These are phyloP conservation scores for Sialis lutaria DNA, from an alignment of 2,888 invertebrate species.

Conservation along the genomic window DNA sequence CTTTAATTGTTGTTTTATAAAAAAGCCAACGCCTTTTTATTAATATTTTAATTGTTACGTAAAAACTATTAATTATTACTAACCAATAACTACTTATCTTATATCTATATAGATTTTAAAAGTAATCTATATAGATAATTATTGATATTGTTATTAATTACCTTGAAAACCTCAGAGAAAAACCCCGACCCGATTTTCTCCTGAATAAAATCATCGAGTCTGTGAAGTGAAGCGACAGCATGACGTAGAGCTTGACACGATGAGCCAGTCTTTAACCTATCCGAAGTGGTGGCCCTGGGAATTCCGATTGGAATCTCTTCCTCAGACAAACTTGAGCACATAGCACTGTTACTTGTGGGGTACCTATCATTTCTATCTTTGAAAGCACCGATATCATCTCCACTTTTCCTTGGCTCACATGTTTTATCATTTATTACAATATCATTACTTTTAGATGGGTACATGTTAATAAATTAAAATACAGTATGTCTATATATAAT, in stretches of 20 bases:
- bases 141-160: constrained; percentile 28
- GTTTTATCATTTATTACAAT: background rate
- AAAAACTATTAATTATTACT: no score
- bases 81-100: no score
- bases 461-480: no score
- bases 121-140: no score
- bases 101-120: no score
- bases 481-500: no score
- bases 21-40: background rate
- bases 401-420: background rate
- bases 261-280: constrained; percentile 45
- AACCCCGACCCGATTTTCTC: constrained; percentile 91
- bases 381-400: background rate
- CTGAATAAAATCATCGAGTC: constrained; percentile 83
- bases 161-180: constrained; percentile 97
- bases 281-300: constrained; percentile 18
- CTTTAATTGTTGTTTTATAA: no score
- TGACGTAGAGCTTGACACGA: constrained; percentile 83
- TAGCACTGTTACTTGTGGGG: background rate
- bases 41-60: background rate
- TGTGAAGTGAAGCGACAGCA: constrained; percentile 80
- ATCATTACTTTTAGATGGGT: no score
- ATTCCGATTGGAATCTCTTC: no score
- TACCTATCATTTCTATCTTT: background rate
- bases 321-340: no score